Evolutionary conservation across 2,113 vertebrate species (phyloP), one percentile per base, ranked within the genome.

Genomic region (Heteronetta atricapilla): DNA sequence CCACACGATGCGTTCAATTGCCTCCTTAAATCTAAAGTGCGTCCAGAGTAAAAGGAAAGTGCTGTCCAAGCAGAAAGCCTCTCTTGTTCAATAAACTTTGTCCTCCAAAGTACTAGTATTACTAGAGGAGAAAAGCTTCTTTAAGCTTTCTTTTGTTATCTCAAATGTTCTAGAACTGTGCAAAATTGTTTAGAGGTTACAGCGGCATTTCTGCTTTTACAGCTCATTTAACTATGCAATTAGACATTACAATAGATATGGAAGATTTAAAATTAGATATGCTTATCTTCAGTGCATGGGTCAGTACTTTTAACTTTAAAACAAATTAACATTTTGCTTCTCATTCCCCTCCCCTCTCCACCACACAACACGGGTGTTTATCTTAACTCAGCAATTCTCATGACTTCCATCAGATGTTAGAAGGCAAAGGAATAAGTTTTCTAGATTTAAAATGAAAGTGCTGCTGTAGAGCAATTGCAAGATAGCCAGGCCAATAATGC

Each of bases 251-350:
- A 97, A 95, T 90, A 96, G 96, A 98, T 97, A 96, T 56, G 91
- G 96, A 98, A 98, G 96, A 97, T 98, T 98, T 97, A 93, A 96
- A 98, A 98, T 97, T 97, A 97, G 97, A 97, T 97, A 96, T 83
- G 72, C 90, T 97, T 97, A 97, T 97, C 97, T 96, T 96, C 88
- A 94, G 93, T 92, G 93, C 88, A 95, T 85, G 95, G 95, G 95
- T 97, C 97, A 96, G 95, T 97, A 96, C 95, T 92, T 97, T 95
- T 94, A 94, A 94, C 96, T 97, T 96, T 94, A 94, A 96, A 95
- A 88, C 90, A 97, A 97, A 97, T 97, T 95, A 97, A 94, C 95
- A 82, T 91, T 96, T 94, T 95, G 25, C 50, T 95, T 90, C 52
- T 94, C 82, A 82, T 83, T 79, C 52, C 74, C 70, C 64, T 76